Conservation (phyloP, 2,797 vertebrate genomes). For the Enteromius paludinosus region DNA sequence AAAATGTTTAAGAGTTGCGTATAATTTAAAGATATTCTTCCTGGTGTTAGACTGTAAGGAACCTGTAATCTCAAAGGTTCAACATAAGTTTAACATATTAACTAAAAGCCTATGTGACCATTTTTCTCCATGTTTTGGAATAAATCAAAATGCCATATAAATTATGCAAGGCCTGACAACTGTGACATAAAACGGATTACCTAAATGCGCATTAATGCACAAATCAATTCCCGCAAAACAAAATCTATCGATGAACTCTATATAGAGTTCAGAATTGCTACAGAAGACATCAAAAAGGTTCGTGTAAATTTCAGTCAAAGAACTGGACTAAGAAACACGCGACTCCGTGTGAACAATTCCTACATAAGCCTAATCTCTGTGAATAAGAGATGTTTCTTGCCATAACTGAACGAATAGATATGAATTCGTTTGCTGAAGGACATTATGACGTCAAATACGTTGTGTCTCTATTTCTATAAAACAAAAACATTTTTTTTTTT, state of each 20-base stretch:
- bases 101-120: not conserved
- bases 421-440: conserved; percentile 23
- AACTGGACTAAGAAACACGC: not conserved
- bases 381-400: not conserved
- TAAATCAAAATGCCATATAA: not conserved
- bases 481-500: not conserved
- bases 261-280: not conserved
- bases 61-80: not conserved
- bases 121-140: not conserved
- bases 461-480: not conserved
- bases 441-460: not conserved
- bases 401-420: not conserved
- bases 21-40: not conserved
- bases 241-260: not conserved
- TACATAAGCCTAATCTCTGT: not conserved
- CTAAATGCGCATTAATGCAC: not conserved
- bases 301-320: not conserved
- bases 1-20: not conserved
- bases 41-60: not conserved
- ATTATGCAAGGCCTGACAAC: not conserved
- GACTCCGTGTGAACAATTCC: not conserved
- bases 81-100: not conserved
- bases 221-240: not conserved
- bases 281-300: not conserved
- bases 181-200: no score